A percentile compares a stretch with the other conserved stretches of the same genome.
phyloP scores from a whole-genome alignment of 2,797 vertebrate species.

The Eremophila alpestris region DNA sequence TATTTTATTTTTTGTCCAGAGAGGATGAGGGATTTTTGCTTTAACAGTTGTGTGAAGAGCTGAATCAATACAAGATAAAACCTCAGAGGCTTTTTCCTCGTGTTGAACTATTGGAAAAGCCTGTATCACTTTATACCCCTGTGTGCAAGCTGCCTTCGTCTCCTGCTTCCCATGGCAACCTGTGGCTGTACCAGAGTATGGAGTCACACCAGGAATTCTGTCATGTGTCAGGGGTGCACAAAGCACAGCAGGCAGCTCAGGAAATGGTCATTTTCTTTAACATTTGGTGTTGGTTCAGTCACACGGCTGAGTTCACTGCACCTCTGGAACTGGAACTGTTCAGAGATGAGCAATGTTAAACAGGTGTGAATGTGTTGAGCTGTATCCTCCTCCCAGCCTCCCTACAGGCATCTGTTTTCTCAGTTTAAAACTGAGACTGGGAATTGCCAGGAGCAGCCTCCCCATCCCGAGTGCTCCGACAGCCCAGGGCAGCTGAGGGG shows the following conservation, averaged over 20 bases:
- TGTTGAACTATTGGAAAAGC: slow-evolving; percentile 15
- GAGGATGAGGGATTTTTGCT: slow-evolving; percentile 10
- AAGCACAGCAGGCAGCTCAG: neutral
- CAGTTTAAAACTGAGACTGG: fast-evolving
- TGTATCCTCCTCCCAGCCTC: neutral
- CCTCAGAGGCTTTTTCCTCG: slow-evolving; percentile 1
- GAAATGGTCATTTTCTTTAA: neutral
- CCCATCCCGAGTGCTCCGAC: neutral
- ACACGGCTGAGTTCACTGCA: fast-evolving
- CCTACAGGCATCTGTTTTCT: neutral
- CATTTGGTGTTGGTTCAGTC: neutral
- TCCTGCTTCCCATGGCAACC: neutral
- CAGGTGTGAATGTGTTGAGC: neutral
- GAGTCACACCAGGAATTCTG: neutral
- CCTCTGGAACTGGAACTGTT: neutral
- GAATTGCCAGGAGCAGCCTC: neutral
- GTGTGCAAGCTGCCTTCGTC: neutral
- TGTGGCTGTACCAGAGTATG: neutral
- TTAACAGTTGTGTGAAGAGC: slow-evolving; percentile 5
- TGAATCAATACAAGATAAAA: slow-evolving; percentile 58
- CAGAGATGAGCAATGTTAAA: fast-evolving
- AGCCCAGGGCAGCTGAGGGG: neutral
- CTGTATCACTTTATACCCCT: neutral
- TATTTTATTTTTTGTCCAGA: slow-evolving; percentile 8
- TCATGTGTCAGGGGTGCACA: neutral